Conservation (phyloP, 2,888 invertebrate species). For the Ypsolopha scabrella region DNA sequence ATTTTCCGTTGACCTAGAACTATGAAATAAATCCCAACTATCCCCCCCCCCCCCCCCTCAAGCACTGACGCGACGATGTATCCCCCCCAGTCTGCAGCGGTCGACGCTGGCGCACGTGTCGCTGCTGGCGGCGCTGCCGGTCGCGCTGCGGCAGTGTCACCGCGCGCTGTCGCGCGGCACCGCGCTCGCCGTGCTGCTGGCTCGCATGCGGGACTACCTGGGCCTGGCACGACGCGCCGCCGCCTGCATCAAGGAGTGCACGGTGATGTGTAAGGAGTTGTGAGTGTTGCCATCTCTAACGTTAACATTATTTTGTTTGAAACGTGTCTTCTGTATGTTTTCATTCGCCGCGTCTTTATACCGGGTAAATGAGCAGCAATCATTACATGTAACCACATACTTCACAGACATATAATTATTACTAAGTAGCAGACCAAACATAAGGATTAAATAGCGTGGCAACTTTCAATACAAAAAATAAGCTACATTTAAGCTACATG, state of each 20-base stretch:
- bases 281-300: slow-evolving; percentile 22
- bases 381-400: no score
- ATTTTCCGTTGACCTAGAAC: no score
- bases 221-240: slow-evolving; percentile 44
- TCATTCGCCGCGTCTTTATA: neutral
- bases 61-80: no score
- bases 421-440: no score
- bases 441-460: no score
- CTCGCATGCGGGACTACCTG: slow-evolving; percentile 39
- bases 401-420: no score
- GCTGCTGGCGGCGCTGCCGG: slow-evolving; percentile 17
- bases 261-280: slow-evolving; percentile 38
- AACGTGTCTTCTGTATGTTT: neutral
- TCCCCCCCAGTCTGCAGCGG: slow-evolving; percentile 23
- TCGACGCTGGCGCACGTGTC: slow-evolving; percentile 23
- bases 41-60: no score
- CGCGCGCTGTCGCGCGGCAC: slow-evolving; percentile 17
- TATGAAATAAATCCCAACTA: no score
- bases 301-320: neutral
- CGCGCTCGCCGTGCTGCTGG: slow-evolving; percentile 28
- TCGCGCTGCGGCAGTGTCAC: slow-evolving; percentile 20
- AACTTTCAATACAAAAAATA: no score
- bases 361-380: neutral
- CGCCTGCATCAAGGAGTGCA: slow-evolving; percentile 50
- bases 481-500: no score